phyloP scores from a whole-genome alignment of 2,113 vertebrate species.

The Pogonocichla stellata region DNA sequence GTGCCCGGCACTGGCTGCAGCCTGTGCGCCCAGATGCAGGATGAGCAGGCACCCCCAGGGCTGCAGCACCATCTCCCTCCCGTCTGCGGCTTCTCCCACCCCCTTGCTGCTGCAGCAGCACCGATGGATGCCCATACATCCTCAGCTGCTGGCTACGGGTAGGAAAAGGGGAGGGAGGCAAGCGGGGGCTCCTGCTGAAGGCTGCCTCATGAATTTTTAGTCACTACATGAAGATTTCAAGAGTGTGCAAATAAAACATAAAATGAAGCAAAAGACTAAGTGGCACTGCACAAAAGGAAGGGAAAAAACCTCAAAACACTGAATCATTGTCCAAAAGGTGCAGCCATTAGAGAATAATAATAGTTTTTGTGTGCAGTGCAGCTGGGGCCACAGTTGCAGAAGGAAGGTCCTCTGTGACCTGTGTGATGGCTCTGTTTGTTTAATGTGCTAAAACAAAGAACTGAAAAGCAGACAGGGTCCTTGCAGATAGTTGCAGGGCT shows the following conservation, averaged over 20 bases:
- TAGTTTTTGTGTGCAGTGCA: constrained; percentile 40
- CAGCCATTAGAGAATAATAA: constrained; percentile 49
- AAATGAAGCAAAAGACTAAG: constrained; percentile 11
- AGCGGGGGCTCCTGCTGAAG: not conserved
- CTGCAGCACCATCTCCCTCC: not conserved
- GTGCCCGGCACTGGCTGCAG: not conserved
- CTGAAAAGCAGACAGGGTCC: constrained; percentile 10
- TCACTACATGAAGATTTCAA: constrained; percentile 44
- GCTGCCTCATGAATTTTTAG: constrained; percentile 49
- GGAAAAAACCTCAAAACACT: not conserved
- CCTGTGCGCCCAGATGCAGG: not conserved
- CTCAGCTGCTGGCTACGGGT: not conserved
- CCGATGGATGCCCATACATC: not conserved
- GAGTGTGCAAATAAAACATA: not conserved
- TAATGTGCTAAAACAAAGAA: constrained; percentile 53
- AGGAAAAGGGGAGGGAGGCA: not conserved
- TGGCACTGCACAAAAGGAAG: not conserved
- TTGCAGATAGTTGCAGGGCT: not conserved
- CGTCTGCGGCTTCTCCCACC: not conserved
- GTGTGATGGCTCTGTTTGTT: constrained; percentile 40
- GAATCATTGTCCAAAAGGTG: constrained; percentile 49
- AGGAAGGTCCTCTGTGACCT: constrained; percentile 27
- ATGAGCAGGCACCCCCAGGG: not conserved
- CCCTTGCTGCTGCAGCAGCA: not conserved
- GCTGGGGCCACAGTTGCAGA: constrained; percentile 48